These are phyloP conservation scores for Acronicta aceris DNA, from an alignment of 2,888 invertebrate genomes.

Conservation along the genomic window DNA sequence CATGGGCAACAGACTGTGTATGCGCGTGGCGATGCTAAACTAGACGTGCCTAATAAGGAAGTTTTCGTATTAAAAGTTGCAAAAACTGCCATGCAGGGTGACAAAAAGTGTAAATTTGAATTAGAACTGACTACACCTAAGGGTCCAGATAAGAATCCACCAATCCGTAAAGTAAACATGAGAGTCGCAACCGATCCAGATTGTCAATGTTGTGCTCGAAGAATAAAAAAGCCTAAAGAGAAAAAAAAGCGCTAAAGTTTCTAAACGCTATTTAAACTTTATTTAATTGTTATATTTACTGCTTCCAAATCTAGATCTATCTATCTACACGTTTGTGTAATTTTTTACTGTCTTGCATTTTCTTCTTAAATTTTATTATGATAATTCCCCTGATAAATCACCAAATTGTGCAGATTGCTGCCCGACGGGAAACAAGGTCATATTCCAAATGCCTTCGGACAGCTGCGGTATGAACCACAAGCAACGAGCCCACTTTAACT, in stretches of 20 bases:
- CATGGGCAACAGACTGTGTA: conserved; percentile 73
- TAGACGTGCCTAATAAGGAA: conserved; percentile 86
- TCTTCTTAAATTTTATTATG: conserved; percentile 22
- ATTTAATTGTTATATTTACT: conserved; percentile 3
- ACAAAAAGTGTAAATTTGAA: conserved; percentile 90
- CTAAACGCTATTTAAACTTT: too few relatives aligned
- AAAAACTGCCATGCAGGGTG: conserved; percentile 90
- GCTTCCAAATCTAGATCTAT: conserved; percentile 33
- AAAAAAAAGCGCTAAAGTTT: conserved; percentile 58
- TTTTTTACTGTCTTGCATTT: conserved; percentile 1
- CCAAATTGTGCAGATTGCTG: conserved; percentile 86
- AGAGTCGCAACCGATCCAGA: conserved; percentile 78
- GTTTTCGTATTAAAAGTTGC: conserved; percentile 91
- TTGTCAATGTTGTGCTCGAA: conserved; percentile 74
- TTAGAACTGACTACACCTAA: conserved; percentile 92
- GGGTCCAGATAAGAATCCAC: conserved; percentile 88
- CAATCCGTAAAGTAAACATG: conserved; percentile 76
- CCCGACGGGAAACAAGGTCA: conserved; percentile 83
- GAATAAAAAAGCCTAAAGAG: conserved; percentile 64
- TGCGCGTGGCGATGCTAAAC: conserved; percentile 74
- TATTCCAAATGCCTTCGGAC: conserved; percentile 84
- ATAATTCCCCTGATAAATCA: conserved; percentile 59
- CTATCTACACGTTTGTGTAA: conserved; percentile 8
- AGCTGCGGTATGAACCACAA: conserved; percentile 79
- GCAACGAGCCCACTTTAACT: conserved; percentile 81